Evolutionary conservation across 1,140 invertebrate genomes (phyloP).

Genomic region (Scaptomyza montana): DNA sequence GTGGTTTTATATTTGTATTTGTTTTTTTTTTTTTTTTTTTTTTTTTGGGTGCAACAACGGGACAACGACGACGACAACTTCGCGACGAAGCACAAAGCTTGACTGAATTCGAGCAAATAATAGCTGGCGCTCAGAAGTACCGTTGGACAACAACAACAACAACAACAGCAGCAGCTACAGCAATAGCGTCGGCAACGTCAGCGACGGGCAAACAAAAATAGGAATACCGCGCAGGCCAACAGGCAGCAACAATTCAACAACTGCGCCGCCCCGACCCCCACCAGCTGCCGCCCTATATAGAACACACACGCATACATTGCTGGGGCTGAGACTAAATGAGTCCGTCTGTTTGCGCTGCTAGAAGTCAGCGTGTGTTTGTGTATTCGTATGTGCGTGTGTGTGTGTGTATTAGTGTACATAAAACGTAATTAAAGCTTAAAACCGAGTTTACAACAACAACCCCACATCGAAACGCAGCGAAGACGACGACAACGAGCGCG

Average conservation of each 20-base stretch:
- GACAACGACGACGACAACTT: slow-evolving; percentile 54
- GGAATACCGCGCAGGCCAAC: slow-evolving; percentile 68
- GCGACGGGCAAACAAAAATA: slow-evolving; percentile 70
- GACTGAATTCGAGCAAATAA: slow-evolving; percentile 75
- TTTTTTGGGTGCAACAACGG: slow-evolving; percentile 41
- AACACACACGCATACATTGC: slow-evolving; percentile 40
- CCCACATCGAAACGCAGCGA: slow-evolving; percentile 39
- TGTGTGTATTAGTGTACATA: slow-evolving; percentile 33
- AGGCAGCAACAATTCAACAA: slow-evolving; percentile 43
- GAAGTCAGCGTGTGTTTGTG: not conserved
- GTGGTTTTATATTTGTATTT: slow-evolving; percentile 5
- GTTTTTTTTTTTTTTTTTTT: slow-evolving; percentile 7
- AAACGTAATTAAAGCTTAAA: slow-evolving; percentile 81
- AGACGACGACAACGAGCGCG: slow-evolving; percentile 31
- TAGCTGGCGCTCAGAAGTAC: slow-evolving; percentile 74
- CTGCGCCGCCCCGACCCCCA: slow-evolving; percentile 42
- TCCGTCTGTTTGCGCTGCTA: slow-evolving; percentile 63
- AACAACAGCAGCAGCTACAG: slow-evolving; percentile 13
- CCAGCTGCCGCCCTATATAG: slow-evolving; percentile 42
- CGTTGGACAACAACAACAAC: slow-evolving; percentile 66
- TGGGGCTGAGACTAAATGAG: slow-evolving; percentile 66
- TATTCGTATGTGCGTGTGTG: not conserved
- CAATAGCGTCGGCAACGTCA: slow-evolving; percentile 19
- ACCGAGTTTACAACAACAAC: slow-evolving; percentile 82
- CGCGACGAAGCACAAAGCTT: slow-evolving; percentile 79